These are phyloP conservation scores for Glaucidium brasilianum DNA, from an alignment of 2,113 vertebrate genomes.

Conservation along the genomic window DNA sequence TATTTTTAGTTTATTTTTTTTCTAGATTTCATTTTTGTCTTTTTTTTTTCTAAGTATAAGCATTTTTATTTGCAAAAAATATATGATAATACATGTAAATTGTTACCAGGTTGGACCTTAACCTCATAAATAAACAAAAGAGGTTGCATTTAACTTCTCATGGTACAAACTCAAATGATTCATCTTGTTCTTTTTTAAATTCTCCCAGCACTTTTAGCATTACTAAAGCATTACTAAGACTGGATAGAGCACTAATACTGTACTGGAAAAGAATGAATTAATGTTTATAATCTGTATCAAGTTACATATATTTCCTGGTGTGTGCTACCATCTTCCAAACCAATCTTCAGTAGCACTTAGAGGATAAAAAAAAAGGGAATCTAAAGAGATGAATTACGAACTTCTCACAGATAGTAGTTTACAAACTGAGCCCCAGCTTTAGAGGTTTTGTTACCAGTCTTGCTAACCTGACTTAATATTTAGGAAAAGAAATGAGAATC, in stretches of 20 bases:
- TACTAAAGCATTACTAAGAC: not conserved
- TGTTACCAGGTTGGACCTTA: not conserved
- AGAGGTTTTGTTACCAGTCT: not conserved
- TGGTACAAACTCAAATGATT: not conserved
- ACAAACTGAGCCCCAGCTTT: not conserved
- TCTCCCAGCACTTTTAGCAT: not conserved
- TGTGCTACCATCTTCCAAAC: not conserved
- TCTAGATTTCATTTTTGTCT: not conserved
- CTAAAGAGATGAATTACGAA: not conserved
- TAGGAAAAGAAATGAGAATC: not conserved
- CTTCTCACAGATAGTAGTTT: not conserved
- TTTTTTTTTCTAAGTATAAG: not conserved
- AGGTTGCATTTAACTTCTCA: not conserved
- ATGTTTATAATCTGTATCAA: not conserved
- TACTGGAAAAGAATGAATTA: not conserved
- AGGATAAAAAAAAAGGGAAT: not conserved
- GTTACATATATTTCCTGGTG: not conserved
- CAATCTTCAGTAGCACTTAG: not conserved
- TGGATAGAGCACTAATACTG: not conserved
- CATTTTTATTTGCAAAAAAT: not conserved
- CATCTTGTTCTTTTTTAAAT: not conserved
- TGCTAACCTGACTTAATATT: not conserved
- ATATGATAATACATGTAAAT: not conserved
- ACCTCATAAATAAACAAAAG: not conserved
- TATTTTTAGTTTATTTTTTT: not conserved